Conservation (phyloP, 2,797 vertebrate species). For the Eidolon dupreanum region DNA sequence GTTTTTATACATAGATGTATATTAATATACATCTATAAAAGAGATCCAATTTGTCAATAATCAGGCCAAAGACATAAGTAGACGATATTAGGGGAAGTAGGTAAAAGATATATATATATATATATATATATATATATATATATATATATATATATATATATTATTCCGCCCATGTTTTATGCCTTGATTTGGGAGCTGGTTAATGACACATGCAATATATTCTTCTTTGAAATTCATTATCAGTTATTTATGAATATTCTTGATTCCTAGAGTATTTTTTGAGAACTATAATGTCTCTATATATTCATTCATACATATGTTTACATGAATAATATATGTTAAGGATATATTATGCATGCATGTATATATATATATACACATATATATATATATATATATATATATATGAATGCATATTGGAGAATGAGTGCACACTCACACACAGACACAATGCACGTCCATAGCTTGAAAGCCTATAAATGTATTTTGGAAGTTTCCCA, state of each 20-base stretch:
- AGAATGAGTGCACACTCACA: not conserved
- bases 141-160: too few species aligned
- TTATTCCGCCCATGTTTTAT: not conserved
- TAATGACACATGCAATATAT: not conserved
- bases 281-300: not conserved
- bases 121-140: too few species aligned
- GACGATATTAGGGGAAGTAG: not conserved
- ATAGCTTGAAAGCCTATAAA: not conserved
- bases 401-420: not conserved
- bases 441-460: rapidly evolving
- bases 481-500: not conserved
- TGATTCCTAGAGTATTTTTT: not conserved
- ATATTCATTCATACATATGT: not conserved
- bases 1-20: too few species aligned
- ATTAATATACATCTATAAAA: not conserved
- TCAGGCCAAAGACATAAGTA: not conserved
- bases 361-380: too few species aligned
- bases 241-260: not conserved
- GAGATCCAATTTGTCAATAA: not conserved
- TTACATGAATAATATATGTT: not conserved
- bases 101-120: not conserved
- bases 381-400: too few species aligned
- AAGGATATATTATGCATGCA: not conserved
- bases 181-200: not conserved
- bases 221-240: not conserved